Conservation (phyloP, 2,113 vertebrate species). For the Gracilinanus agilis region DNA sequence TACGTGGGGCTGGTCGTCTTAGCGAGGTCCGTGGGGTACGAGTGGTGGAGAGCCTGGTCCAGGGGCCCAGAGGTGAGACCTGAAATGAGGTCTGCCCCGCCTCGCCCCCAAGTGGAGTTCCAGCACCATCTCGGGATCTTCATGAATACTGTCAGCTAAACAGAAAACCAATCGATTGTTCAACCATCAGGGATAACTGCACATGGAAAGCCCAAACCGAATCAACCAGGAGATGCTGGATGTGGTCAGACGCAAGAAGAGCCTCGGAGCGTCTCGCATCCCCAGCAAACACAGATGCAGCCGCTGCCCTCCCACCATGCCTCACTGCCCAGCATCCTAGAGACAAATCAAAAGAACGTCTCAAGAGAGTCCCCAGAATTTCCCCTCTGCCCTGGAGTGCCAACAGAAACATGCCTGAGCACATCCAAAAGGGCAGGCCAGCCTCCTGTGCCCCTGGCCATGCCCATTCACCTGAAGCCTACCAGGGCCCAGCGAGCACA, state of each 20-base stretch:
- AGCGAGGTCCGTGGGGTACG: background rate
- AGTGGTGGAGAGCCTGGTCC: background rate
- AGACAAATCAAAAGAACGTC: background rate
- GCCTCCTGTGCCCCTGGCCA: background rate
- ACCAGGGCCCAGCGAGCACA: background rate
- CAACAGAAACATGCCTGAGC: background rate
- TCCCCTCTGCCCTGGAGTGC: background rate
- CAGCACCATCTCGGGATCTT: background rate
- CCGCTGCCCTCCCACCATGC: background rate
- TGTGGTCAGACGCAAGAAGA: background rate
- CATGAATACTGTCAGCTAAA: background rate
- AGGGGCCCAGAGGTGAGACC: background rate
- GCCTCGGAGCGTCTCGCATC: background rate
- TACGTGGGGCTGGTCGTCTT: no score
- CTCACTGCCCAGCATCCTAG: background rate
- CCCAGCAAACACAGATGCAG: background rate
- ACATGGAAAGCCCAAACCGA: background rate
- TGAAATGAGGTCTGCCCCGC: background rate
- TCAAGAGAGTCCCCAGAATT: background rate
- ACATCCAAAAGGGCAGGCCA: background rate
- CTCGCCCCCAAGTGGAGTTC: background rate
- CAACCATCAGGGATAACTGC: background rate
- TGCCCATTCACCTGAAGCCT: background rate
- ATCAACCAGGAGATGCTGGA: background rate
- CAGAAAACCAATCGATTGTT: background rate